Conservation (phyloP, 2,113 vertebrate genomes). For the Notothenia rossii region DNA sequence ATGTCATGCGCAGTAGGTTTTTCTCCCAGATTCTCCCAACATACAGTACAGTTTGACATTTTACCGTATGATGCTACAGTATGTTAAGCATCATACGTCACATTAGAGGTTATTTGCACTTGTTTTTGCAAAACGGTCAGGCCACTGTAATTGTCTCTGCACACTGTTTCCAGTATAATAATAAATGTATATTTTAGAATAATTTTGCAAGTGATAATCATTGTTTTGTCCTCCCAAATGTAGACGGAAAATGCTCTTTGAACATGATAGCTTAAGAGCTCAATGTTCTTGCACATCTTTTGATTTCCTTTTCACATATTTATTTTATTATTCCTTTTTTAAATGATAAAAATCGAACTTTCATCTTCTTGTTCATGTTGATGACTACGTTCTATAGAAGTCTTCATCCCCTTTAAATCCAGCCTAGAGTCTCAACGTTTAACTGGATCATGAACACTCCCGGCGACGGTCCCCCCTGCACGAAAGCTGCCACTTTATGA, state of each 20-base stretch:
- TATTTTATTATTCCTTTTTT: too few relatives aligned
- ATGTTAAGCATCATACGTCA: neutral
- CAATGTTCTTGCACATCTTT: neutral
- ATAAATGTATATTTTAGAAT: neutral
- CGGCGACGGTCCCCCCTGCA: neutral
- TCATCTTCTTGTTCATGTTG: neutral
- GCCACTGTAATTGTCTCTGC: neutral
- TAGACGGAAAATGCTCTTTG: neutral
- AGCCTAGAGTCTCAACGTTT: neutral
- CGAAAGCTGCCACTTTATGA: constrained; percentile 25
- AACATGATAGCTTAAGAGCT: neutral
- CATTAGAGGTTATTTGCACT: neutral
- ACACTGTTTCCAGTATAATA: neutral
- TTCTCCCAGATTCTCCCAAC: neutral
- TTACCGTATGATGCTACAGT: neutral
- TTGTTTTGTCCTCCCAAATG: neutral
- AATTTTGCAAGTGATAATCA: neutral
- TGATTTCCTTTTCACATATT: neutral
- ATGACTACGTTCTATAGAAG: neutral
- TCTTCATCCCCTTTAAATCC: neutral
- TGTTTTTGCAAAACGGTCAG: neutral
- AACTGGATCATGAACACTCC: neutral
- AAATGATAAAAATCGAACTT: neutral
- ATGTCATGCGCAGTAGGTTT: neutral
- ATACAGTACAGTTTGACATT: neutral